Evolutionary conservation across 1,140 invertebrate species (phyloP).

Genomic region (Anadara kagoshimensis): DNA sequence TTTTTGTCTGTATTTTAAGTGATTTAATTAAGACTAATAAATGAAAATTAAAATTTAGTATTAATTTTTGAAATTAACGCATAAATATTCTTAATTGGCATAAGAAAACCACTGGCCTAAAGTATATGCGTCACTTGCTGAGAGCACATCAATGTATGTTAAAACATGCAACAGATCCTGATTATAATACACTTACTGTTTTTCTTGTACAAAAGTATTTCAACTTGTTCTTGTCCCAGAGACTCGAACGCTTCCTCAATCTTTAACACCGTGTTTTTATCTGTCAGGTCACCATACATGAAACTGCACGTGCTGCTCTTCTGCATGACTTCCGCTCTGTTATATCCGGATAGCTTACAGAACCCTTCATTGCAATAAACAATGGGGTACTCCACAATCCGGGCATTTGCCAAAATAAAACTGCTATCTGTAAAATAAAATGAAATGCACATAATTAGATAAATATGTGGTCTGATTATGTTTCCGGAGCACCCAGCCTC

Average conservation of each 20-base stretch:
- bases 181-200: slow-evolving; percentile 91
- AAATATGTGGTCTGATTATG: too few relatives aligned
- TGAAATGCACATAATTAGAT: neutral
- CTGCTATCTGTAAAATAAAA: slow-evolving; percentile 88
- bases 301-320: slow-evolving; percentile 95
- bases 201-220: slow-evolving; percentile 99
- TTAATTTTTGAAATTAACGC: too few relatives aligned
- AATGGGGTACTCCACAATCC: slow-evolving; percentile 99
- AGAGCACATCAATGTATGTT: too few relatives aligned
- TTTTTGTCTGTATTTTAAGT: too few relatives aligned
- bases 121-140: too few relatives aligned
- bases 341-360: slow-evolving; percentile 99
- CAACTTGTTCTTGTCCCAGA: slow-evolving; percentile 90
- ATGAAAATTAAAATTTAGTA: too few relatives aligned
- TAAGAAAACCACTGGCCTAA: too few relatives aligned
- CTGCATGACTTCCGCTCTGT: slow-evolving; percentile 97
- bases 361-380: slow-evolving; percentile 99
- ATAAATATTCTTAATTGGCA: too few relatives aligned
- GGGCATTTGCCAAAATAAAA: slow-evolving; percentile 98
- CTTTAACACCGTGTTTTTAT: slow-evolving; percentile 92
- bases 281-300: slow-evolving; percentile 99
- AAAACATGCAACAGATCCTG: too few relatives aligned
- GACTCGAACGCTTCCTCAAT: slow-evolving; percentile 96
- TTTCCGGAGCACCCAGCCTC: too few relatives aligned
- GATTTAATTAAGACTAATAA: too few relatives aligned